Percentiles rank a stretch among this genome's conserved stretches.
These are phyloP conservation scores for Helleia helle DNA, from an alignment of 2,888 invertebrate species.

Conservation along the genomic window DNA sequence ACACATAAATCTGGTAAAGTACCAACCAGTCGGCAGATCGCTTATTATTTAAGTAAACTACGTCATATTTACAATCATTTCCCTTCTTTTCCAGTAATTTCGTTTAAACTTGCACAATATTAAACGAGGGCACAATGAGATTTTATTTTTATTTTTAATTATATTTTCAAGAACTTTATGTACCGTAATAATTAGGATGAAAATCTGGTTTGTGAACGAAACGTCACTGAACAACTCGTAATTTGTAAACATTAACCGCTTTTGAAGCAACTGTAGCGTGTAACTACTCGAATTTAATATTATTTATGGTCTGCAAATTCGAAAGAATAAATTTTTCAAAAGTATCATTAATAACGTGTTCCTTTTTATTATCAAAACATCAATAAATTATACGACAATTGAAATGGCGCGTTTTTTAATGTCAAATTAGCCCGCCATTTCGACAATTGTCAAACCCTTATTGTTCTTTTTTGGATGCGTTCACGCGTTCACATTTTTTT, in stretches of 20 bases:
- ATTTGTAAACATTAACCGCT: slow-evolving; percentile 51
- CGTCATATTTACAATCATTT: too few relatives aligned
- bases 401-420: slow-evolving; percentile 64
- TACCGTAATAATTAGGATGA: too few relatives aligned
- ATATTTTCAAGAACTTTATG: slow-evolving; percentile 11
- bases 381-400: slow-evolving; percentile 67
- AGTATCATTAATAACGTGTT: slow-evolving; percentile 58
- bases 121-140: too few relatives aligned
- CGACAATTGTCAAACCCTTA: slow-evolving; percentile 39
- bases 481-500: slow-evolving; percentile 50
- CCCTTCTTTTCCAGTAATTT: too few relatives aligned
- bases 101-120: too few relatives aligned
- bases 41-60: too few relatives aligned
- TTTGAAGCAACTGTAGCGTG: slow-evolving; percentile 50
- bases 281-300: slow-evolving; percentile 39
- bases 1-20: too few relatives aligned
- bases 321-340: slow-evolving; percentile 41
- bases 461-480: slow-evolving; percentile 51
- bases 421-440: slow-evolving; percentile 68
- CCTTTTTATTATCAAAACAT: slow-evolving; percentile 49
- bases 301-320: slow-evolving; percentile 50
- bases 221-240: slow-evolving; percentile 11
- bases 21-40: too few relatives aligned
- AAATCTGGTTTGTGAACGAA: too few relatives aligned
- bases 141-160: too few relatives aligned